A percentile compares a stretch with the other conserved stretches of the same genome.
Conservation (phyloP, 2,113 vertebrate species). For the Quiscalus mexicanus region DNA sequence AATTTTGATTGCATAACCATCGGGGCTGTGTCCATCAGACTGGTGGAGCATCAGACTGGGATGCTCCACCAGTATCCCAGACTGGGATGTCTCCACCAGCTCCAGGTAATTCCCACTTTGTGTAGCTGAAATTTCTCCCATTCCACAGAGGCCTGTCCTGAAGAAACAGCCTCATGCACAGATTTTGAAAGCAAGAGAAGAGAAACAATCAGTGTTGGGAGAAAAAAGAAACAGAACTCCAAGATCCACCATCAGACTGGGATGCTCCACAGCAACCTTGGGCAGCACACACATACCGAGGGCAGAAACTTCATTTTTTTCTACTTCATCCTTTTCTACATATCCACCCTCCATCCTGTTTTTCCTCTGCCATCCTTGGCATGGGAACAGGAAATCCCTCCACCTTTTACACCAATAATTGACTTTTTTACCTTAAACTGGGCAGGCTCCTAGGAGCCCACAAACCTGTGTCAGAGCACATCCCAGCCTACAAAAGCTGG, state of each 20-base stretch:
- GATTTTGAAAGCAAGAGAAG: background rate
- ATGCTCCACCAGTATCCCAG: background rate
- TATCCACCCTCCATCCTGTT: background rate
- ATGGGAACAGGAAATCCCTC: background rate
- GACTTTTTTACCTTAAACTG: fast-evolving
- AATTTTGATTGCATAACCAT: background rate
- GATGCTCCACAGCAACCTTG: background rate
- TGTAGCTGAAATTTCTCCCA: background rate
- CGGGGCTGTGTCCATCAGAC: background rate
- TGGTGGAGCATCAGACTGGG: background rate
- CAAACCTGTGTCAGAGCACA: background rate
- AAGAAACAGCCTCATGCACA: background rate
- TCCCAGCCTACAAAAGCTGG: background rate
- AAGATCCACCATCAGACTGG: background rate
- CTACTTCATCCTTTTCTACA: background rate
- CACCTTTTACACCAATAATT: background rate
- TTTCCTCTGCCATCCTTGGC: background rate
- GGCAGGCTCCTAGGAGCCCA: background rate
- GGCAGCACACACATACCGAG: background rate
- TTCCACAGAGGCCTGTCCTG: background rate
- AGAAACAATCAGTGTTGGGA: fast-evolving
- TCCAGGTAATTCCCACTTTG: background rate
- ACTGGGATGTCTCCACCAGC: background rate
- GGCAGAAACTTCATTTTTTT: background rate
- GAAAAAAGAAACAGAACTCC: background rate